Base-by-base conservation (phyloP, 2,797 vertebrate species). In the Huso huso region DNA sequence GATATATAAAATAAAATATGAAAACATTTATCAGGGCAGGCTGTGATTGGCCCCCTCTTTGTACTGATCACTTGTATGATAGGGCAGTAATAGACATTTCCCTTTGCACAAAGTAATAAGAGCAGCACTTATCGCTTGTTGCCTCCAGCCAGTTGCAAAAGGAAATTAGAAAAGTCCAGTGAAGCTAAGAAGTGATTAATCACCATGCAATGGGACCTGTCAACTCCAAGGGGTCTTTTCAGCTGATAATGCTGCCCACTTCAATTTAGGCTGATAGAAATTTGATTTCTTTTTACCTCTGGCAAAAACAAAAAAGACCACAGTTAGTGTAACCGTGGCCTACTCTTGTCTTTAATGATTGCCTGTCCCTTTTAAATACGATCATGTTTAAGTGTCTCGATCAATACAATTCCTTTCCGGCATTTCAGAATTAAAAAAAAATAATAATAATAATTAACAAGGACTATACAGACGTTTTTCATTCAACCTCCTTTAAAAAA, bases 161-260 rank as follows among this genome's bases (percentile, higher is more conserved):
- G 89, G 87, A 91, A 91, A 89, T 86, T 88, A 93, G 88, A 90
- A 91, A 89, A 89, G 89, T 91, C 91, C 89, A 92, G 90, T 90
- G 89, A 88, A 89, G 91, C 91, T 79, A 86, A 94, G 90, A 90
- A 94, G 95, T 95, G 95, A 98, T 98, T 97, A 97, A 97, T 98
- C 95, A 98, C 92, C 89, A 90, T 93, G 91, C 93, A 93, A 90
- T 88, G 88, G 88, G 86, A 90, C 89, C 93, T 97, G 94, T 95
- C 95, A 96, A 93, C 93, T 93, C 90, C 90, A 91, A 86, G 88
- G 89, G 92, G 89, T 92, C 93, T 90, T 92, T 91, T 89, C 88
- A 89, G 91, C 94, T 94, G 94, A 98, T 95, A 96, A 94, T 94
- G 88, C 91, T 94, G 93, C 93, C 93, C 92, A 87, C 87, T 89